These are phyloP conservation scores for Leuciscus idus DNA, from an alignment of 2,113 vertebrate species.

Conservation along the genomic window DNA sequence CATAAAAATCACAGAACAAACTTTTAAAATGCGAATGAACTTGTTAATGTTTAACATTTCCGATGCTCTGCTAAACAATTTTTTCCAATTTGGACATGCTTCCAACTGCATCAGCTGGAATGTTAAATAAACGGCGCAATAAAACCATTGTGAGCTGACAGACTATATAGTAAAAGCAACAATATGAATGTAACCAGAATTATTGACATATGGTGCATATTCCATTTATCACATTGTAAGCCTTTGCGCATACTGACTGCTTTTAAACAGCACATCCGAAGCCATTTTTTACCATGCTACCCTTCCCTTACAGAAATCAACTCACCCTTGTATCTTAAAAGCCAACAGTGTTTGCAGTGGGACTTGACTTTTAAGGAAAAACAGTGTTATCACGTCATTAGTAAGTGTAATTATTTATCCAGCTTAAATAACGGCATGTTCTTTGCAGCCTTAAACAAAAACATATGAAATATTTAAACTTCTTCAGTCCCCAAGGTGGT, in stretches of 20 bases:
- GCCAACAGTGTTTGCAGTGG: constrained; percentile 1
- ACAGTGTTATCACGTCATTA: constrained; percentile 4
- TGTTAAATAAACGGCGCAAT: constrained; percentile 51
- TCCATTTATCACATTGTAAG: background rate
- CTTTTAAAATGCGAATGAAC: background rate
- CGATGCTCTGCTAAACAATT: background rate
- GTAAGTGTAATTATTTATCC: background rate
- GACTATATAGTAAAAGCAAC: constrained; percentile 48
- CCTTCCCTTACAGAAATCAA: background rate
- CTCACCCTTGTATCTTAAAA: background rate
- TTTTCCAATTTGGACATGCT: constrained; percentile 28
- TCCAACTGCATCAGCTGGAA: constrained; percentile 58
- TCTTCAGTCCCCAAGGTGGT: background rate
- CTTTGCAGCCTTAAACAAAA: constrained; percentile 26
- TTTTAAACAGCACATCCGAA: constrained; percentile 3
- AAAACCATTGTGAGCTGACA: constrained; percentile 58
- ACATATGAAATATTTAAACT: constrained; percentile 8
- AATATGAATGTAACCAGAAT: background rate
- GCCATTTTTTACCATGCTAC: background rate
- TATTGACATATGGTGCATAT: background rate
- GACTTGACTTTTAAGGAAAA: constrained; percentile 20
- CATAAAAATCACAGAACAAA: background rate
- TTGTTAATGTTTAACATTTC: background rate
- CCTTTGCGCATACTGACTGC: background rate
- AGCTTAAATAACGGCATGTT: constrained; percentile 6